A percentile compares a stretch with the other conserved stretches of the same genome.
phyloP scores from a whole-genome alignment of 2,888 invertebrate species.

The Drosophila pseudotakahashii region DNA sequence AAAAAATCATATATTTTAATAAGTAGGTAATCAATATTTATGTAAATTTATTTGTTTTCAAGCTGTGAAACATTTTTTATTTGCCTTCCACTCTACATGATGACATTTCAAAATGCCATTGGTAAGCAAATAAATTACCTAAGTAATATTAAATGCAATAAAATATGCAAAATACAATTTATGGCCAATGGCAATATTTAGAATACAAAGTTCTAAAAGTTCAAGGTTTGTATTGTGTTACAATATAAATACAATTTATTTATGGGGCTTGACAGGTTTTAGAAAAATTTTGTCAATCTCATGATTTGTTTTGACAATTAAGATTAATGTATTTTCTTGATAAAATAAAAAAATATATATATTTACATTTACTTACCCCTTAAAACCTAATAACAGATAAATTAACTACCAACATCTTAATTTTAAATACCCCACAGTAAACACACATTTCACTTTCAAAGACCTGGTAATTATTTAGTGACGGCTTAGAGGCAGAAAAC shows the following conservation, averaged over 20 bases:
- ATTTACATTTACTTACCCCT: neutral
- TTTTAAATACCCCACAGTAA: neutral
- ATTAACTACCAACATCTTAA: neutral
- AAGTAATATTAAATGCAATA: constrained; percentile 1
- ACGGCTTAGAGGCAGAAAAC: constrained; percentile 10
- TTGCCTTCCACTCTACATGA: neutral
- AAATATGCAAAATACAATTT: constrained; percentile 22
- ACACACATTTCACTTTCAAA: neutral
- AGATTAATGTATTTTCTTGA: too few species aligned
- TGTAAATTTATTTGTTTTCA: neutral
- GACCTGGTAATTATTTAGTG: constrained; percentile 10
- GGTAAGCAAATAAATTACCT: constrained; percentile 14
- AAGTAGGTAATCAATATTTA: too few species aligned
- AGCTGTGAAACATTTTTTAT: neutral
- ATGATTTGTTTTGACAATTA: neutral
- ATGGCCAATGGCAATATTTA: constrained; percentile 5
- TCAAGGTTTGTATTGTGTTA: constrained; percentile 13
- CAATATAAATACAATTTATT: constrained; percentile 2
- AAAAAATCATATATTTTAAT: too few species aligned
- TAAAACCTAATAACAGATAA: neutral
- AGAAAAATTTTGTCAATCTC: neutral
- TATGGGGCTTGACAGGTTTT: neutral
- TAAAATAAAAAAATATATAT: too few species aligned
- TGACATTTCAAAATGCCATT: constrained; percentile 10
- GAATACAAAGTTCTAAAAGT: neutral